Evolutionary conservation across 2,113 vertebrate genomes (phyloP).

Genomic region (Gavialis gangeticus): DNA sequence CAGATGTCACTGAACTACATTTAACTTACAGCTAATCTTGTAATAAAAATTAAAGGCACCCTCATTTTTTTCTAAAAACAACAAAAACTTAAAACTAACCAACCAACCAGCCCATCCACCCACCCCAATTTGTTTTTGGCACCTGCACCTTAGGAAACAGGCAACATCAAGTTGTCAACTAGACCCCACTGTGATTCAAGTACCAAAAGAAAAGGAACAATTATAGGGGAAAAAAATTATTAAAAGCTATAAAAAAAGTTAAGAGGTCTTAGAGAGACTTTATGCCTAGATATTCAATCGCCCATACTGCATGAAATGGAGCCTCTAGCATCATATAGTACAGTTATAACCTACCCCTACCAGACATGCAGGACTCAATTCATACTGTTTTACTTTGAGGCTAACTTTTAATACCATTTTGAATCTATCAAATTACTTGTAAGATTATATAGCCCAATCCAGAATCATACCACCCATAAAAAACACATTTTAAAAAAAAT

Average conservation of each 20-base stretch:
- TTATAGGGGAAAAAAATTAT: no score
- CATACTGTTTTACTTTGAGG: background rate
- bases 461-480: rapidly evolving
- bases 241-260: background rate
- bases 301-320: background rate
- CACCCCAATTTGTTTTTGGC: background rate
- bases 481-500: background rate
- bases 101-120: no score
- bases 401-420: background rate
- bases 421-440: background rate
- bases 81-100: no score
- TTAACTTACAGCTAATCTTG: no score
- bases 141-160: background rate
- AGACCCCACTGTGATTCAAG: background rate
- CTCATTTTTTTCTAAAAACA: no score
- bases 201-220: background rate
- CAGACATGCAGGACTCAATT: background rate
- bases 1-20: no score
- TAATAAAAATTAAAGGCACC: no score
- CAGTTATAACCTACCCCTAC: background rate
- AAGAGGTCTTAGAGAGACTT: background rate
- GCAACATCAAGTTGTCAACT: background rate
- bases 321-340: background rate
- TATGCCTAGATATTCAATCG: background rate
- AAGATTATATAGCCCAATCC: background rate